Evolutionary conservation across 2,797 vertebrate species (phyloP).

Genomic region (Nyctibius grandis): DNA sequence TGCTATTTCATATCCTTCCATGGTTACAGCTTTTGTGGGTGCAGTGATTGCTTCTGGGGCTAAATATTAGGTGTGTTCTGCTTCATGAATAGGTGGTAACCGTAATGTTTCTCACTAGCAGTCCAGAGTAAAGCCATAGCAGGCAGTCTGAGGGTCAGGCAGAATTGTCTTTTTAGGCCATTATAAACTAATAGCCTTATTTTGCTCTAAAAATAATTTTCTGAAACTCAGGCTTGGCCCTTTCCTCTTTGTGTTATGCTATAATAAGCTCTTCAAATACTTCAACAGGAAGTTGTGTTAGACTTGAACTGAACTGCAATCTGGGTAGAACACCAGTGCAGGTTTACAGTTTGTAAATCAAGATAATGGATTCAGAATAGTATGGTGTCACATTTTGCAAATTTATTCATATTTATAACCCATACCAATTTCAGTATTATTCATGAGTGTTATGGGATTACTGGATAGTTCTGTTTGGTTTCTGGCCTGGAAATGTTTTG

Average conservation of each 20-base stretch:
- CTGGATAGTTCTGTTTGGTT: slow-evolving; percentile 18
- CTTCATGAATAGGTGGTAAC: background rate
- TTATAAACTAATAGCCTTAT: background rate
- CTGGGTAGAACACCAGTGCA: background rate
- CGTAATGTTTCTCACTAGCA: background rate
- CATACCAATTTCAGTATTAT: background rate
- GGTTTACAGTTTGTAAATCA: slow-evolving; percentile 1
- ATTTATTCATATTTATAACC: background rate
- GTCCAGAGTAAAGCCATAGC: background rate
- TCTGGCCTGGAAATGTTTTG: slow-evolving; percentile 34
- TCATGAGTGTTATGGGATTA: background rate
- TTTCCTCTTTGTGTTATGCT: background rate
- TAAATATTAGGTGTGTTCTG: background rate
- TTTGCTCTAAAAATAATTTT: slow-evolving; percentile 17
- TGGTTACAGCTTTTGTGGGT: background rate
- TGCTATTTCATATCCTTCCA: background rate
- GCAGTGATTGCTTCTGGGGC: background rate
- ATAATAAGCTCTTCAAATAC: background rate
- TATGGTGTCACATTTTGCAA: background rate
- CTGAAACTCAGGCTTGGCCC: background rate
- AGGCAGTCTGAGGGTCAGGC: background rate
- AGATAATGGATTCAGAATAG: background rate
- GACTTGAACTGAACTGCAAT: background rate
- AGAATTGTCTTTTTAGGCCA: background rate
- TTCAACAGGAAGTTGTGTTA: background rate